Conservation (phyloP, 2,113 vertebrate genomes). For the Lutjanus erythropterus region DNA sequence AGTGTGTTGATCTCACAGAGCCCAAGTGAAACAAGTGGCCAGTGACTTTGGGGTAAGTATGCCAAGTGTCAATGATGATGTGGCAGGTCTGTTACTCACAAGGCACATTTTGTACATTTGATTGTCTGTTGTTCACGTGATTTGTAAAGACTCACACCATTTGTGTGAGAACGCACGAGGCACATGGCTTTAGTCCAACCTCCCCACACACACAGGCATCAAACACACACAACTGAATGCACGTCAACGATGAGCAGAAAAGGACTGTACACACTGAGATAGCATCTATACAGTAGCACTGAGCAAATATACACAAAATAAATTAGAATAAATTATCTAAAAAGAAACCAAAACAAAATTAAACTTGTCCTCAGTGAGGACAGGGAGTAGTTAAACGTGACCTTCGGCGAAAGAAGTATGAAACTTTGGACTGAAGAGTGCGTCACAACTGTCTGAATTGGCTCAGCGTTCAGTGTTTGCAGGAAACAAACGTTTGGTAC, state of each 20-base stretch:
- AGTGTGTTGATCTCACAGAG: slow-evolving; percentile 44
- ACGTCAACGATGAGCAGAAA: slow-evolving; percentile 65
- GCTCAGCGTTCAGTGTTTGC: slow-evolving; percentile 83
- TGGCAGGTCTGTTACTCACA: slow-evolving; percentile 77
- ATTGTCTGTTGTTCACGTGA: slow-evolving; percentile 78
- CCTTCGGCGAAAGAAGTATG: background rate
- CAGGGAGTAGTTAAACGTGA: slow-evolving; percentile 68
- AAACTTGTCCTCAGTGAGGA: slow-evolving; percentile 44
- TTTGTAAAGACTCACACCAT: slow-evolving; percentile 61
- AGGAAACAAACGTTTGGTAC: slow-evolving; percentile 81
- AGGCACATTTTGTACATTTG: slow-evolving; percentile 82
- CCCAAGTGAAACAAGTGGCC: slow-evolving; percentile 56
- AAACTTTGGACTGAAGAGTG: slow-evolving; percentile 43
- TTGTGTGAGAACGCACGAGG: slow-evolving; percentile 71
- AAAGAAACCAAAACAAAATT: slow-evolving; percentile 54
- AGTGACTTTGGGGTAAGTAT: slow-evolving; percentile 52
- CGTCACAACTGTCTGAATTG: slow-evolving; percentile 67
- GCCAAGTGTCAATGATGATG: slow-evolving; percentile 64
- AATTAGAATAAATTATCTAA: slow-evolving; percentile 84
- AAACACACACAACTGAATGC: slow-evolving; percentile 69
- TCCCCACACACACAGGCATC: slow-evolving; percentile 70
- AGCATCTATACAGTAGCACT: slow-evolving; percentile 82
- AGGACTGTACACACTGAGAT: slow-evolving; percentile 77
- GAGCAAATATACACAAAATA: slow-evolving; percentile 82
- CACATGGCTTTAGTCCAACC: slow-evolving; percentile 80